A percentile compares a stretch with the other conserved stretches of the same genome.
These are phyloP conservation scores for Psephotus haematonotus DNA, from an alignment of 2,113 vertebrate species.

Conservation along the genomic window DNA sequence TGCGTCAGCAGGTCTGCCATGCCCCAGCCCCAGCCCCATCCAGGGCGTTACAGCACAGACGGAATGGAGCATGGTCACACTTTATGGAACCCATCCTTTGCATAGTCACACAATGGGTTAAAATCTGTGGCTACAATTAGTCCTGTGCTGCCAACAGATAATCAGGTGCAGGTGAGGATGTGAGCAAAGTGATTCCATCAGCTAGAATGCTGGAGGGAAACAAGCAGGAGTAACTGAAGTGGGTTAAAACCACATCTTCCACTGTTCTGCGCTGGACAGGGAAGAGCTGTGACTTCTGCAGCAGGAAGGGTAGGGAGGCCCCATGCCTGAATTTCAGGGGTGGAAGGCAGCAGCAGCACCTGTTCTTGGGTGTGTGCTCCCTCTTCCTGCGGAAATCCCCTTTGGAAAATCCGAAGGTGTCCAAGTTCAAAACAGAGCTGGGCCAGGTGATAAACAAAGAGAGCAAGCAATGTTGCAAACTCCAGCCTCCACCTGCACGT, in stretches of 20 bases:
- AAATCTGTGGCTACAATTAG: neutral
- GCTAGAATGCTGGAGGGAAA: neutral
- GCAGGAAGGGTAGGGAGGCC: neutral
- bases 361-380: neutral
- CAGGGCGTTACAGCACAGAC: neutral
- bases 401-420: neutral
- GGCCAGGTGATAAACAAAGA: neutral
- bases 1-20: neutral
- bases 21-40: neutral
- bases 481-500: neutral
- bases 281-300: neutral
- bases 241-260: neutral
- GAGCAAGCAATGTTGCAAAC: neutral
- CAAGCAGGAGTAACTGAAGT: neutral
- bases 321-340: neutral
- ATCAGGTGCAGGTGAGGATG: too few species aligned
- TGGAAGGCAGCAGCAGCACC: neutral
- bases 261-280: neutral
- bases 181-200: neutral
- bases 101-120: fast-evolving
- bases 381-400: neutral
- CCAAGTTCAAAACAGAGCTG: neutral
- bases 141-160: neutral
- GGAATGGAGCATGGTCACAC: neutral
- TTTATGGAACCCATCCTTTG: neutral